These are phyloP conservation scores for Chinchilla lanigera DNA, from an alignment of 2,113 vertebrate species.

Conservation along the genomic window DNA sequence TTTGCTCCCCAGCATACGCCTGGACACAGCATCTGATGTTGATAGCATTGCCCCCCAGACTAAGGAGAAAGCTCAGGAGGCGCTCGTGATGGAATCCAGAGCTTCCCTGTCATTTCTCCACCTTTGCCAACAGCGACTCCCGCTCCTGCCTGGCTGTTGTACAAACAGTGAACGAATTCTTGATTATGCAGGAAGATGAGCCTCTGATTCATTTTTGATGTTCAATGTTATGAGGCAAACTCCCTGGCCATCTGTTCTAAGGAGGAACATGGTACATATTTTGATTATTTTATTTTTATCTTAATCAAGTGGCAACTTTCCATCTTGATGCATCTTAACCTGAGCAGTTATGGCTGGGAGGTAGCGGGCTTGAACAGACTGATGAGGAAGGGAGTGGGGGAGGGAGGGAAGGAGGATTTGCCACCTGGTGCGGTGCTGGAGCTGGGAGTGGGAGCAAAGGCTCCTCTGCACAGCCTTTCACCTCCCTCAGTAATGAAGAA, in stretches of 20 bases:
- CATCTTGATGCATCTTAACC: constrained; percentile 56
- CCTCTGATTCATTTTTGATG: constrained; percentile 78
- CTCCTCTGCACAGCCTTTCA: constrained; percentile 61
- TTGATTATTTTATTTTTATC: constrained; percentile 71
- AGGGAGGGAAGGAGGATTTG: neutral
- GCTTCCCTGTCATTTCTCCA: constrained; percentile 33
- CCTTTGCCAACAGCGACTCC: neutral
- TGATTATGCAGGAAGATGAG: constrained; percentile 67
- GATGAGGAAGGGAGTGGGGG: neutral
- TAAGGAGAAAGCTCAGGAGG: neutral
- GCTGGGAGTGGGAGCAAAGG: constrained; percentile 55
- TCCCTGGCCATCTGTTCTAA: constrained; percentile 77
- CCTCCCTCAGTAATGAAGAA: constrained; percentile 77
- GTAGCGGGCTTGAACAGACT: neutral
- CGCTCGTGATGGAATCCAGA: rapidly evolving
- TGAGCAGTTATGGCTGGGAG: constrained; percentile 54
- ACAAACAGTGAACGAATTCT: constrained; percentile 60
- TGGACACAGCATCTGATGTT: neutral
- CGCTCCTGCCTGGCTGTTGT: constrained; percentile 14
- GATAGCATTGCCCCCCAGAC: neutral
- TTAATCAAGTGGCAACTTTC: constrained; percentile 74
- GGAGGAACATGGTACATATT: constrained; percentile 31
- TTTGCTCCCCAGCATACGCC: too few relatives aligned
- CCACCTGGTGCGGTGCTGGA: constrained; percentile 27
- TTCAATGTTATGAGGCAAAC: constrained; percentile 58